Percentiles rank a stretch among this genome's conserved stretches.
Evolutionary conservation across 2,888 invertebrate genomes (phyloP).

Genomic region (Hanleya hanleyi): DNA sequence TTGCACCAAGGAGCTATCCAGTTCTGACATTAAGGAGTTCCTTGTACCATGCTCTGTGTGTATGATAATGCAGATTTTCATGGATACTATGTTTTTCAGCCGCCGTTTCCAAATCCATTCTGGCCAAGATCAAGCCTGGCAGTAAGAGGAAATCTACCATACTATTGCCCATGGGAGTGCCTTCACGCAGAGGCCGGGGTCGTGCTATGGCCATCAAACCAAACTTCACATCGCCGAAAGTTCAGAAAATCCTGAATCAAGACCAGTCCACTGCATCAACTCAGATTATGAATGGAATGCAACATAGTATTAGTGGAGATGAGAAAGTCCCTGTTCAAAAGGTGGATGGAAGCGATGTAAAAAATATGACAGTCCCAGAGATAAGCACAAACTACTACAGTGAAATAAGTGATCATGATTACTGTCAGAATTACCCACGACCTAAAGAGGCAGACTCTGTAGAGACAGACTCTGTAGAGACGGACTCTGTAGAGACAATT

Average conservation of each 20-base stretch:
- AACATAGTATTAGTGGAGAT: too few relatives aligned
- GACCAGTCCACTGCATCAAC: not conserved
- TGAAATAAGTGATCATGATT: conserved; percentile 78
- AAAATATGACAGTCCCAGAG: too few relatives aligned
- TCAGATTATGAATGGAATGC: too few relatives aligned
- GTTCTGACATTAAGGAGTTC: too few relatives aligned
- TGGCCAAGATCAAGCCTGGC: conserved; percentile 26
- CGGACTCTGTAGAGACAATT: not conserved
- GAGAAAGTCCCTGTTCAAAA: too few relatives aligned
- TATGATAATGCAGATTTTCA: too few relatives aligned
- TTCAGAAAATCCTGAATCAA: conserved; percentile 43
- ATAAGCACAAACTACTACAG: conserved; percentile 35
- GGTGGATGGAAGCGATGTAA: too few relatives aligned
- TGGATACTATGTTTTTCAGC: too few relatives aligned
- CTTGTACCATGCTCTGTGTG: too few relatives aligned
- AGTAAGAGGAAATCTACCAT: conserved; percentile 46
- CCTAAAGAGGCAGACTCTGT: not conserved
- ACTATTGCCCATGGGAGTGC: conserved; percentile 54
- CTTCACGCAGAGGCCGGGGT: conserved; percentile 46
- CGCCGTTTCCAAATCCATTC: too few relatives aligned
- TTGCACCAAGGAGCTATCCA: too few relatives aligned
- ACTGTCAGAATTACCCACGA: conserved; percentile 72
- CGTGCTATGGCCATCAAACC: conserved; percentile 12
- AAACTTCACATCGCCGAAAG: conserved; percentile 20
- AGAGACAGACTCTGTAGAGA: not conserved